Percentiles rank a stretch among this genome's conserved stretches.
Evolutionary conservation across 2,888 invertebrate species (phyloP).

Genomic region (Eupithecia subfuscata): DNA sequence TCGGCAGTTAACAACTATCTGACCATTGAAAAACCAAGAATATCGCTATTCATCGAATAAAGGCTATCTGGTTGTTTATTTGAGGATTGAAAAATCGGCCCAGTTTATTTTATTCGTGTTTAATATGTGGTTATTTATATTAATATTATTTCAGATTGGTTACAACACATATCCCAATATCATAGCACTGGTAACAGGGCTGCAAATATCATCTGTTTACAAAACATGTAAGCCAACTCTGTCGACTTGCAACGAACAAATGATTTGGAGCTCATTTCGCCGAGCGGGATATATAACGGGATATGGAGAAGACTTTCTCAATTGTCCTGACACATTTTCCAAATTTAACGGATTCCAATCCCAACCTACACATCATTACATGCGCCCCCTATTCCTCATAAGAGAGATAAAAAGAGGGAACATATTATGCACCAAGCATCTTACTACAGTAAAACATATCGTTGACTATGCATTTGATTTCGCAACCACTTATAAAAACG

Average conservation of each 20-base stretch:
- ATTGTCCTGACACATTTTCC: constrained; percentile 86
- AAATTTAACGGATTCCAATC: constrained; percentile 85
- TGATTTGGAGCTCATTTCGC: constrained; percentile 90
- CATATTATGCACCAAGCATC: constrained; percentile 68
- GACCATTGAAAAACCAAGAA: too few species aligned
- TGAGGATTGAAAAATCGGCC: too few species aligned
- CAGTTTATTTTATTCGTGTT: background rate
- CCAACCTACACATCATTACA: constrained; percentile 91
- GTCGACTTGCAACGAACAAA: constrained; percentile 86
- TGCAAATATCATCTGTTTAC: constrained; percentile 78
- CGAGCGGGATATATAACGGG: constrained; percentile 88
- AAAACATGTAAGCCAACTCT: constrained; percentile 73
- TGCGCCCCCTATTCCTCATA: constrained; percentile 88
- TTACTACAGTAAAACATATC: constrained; percentile 86
- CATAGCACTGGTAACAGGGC: constrained; percentile 90
- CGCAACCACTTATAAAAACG: constrained; percentile 81
- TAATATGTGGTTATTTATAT: background rate
- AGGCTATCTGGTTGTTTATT: too few species aligned
- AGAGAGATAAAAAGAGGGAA: constrained; percentile 79
- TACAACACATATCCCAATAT: constrained; percentile 96
- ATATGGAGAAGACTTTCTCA: constrained; percentile 88
- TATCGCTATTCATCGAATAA: too few species aligned
- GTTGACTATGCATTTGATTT: constrained; percentile 87
- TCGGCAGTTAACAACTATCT: too few species aligned
- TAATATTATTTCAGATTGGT: constrained; percentile 82